Conservation (phyloP, 1,140 invertebrate genomes). For the Orussus abietinus region DNA sequence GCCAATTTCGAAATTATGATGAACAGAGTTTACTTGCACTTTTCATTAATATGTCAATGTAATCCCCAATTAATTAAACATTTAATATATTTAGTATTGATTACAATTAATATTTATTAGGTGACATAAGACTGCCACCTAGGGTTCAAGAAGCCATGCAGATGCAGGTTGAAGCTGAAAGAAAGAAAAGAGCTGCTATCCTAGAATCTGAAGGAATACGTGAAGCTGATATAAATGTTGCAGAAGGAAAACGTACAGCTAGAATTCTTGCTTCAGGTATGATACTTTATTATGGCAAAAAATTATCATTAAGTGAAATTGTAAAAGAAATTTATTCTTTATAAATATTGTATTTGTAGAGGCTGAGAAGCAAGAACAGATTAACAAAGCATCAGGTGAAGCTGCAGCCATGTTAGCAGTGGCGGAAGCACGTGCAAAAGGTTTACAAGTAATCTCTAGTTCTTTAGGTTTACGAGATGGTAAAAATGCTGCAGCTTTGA, state of each 20-base stretch:
- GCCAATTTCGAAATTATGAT: neutral
- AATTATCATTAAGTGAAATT: slow-evolving; percentile 3
- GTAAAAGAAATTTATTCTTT: neutral
- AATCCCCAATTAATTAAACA: too few species aligned
- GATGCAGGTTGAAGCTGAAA: slow-evolving; percentile 98
- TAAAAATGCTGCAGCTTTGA: slow-evolving; percentile 84
- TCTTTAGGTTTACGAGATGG: slow-evolving; percentile 68
- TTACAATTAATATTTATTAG: too few species aligned
- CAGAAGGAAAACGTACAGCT: slow-evolving; percentile 89
- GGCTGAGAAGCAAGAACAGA: slow-evolving; percentile 81
- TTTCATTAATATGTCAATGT: too few species aligned
- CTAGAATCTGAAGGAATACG: slow-evolving; percentile 94
- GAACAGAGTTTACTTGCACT: neutral
- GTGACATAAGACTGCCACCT: slow-evolving; percentile 87
- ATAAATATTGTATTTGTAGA: slow-evolving; percentile 53
- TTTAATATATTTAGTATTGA: too few species aligned
- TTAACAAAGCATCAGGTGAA: slow-evolving; percentile 83
- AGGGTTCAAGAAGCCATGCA: slow-evolving; percentile 99
- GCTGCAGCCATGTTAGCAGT: slow-evolving; percentile 82
- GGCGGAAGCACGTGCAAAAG: slow-evolving; percentile 77
- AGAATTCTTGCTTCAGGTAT: slow-evolving; percentile 90
- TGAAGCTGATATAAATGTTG: slow-evolving; percentile 96
- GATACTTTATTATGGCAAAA: slow-evolving; percentile 3
- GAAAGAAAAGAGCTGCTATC: slow-evolving; percentile 93
- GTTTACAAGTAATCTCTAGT: slow-evolving; percentile 70